A percentile compares a stretch with the other conserved stretches of the same genome.
These are phyloP conservation scores for Stegana nigrithorax DNA, from an alignment of 2,888 invertebrate genomes.

Conservation along the genomic window DNA sequence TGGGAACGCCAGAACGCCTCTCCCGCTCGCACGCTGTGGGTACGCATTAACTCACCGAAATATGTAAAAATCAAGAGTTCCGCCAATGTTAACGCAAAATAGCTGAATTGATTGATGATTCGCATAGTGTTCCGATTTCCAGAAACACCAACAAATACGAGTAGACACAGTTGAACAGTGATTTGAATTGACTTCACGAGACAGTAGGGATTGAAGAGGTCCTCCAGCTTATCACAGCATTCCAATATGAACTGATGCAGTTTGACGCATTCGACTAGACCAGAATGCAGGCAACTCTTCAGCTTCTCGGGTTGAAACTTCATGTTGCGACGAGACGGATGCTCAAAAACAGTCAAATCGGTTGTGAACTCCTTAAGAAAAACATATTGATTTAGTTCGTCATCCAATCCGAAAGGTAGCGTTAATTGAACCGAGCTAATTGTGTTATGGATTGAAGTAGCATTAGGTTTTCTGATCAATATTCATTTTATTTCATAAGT, in stretches of 20 bases:
- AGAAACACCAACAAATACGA: conserved; percentile 63
- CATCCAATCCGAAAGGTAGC: conserved; percentile 30
- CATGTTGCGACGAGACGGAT: neutral
- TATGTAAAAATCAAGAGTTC: conserved; percentile 65
- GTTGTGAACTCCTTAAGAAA: conserved; percentile 47
- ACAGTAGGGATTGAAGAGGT: conserved; percentile 64
- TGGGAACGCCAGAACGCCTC: conserved; percentile 59
- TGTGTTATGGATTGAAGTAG: neutral
- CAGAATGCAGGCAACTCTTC: conserved; percentile 21
- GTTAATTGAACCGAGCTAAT: conserved; percentile 26
- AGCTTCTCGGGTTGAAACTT: too few relatives aligned
- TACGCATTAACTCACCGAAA: conserved; percentile 57
- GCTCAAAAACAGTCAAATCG: conserved; percentile 34
- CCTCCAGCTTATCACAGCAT: conserved; percentile 59
- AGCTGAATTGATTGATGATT: conserved; percentile 58
- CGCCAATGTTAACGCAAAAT: conserved; percentile 51
- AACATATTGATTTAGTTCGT: conserved; percentile 57
- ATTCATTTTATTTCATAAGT: conserved; percentile 18
- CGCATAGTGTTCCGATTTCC: conserved; percentile 46
- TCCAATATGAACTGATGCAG: conserved; percentile 64
- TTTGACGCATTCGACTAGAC: conserved; percentile 59
- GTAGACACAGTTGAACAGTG: conserved; percentile 64
- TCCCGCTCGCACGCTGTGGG: conserved; percentile 57
- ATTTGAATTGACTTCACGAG: conserved; percentile 65
- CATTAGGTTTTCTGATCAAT: neutral